Base-by-base conservation (phyloP, 2,888 invertebrate species). In the Ennomos quercinarius region DNA sequence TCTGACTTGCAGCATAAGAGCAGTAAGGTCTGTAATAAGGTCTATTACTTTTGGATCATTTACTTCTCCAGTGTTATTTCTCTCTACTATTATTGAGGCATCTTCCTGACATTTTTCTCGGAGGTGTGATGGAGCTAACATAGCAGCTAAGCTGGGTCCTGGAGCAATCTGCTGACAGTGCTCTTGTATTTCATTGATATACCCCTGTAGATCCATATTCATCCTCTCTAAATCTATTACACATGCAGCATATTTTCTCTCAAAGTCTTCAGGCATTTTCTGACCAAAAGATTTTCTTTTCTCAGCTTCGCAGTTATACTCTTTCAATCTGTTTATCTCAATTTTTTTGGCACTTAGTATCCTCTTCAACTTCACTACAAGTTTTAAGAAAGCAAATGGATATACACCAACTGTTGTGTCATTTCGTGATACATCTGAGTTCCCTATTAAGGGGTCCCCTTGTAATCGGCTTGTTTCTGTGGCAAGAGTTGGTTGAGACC, bases 221-320 rank as follows among this genome's bases (percentile, higher is more conserved):
- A 99, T 95, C 76, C 95, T 96, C 78, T 99, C 99, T 72, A 99
- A 94, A 67, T 98, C 97, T 54, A 99, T 95, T 2, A 99, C 95
- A 70, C 95, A 94, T 64, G 95, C 94, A 10, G 99, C 99, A 91
- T 99, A 99, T 76, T 96, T 95, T 71, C 96, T 95, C 83, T 98
- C 97, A 84, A 98, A 99, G 78, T 98, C 98, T 63, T 96, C 95
- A 5, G 96, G 95, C 74, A 97, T 94, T 63, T 94, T 94, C 76
- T 96, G 95, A 36, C 96, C 96, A 81, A 96, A 96, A 0, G 97
- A 96, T 85, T 95, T 95, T 81, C 95, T 94, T 84, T 96, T 96
- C 80, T 99, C 99, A 0, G 98, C 98, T 83, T 98, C 97, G 60
- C 96, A 94, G 78, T 99, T 99, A 95, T 98, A 96, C 60, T 96